A percentile compares a stretch with the other conserved stretches of the same genome.
Conservation (phyloP, 2,888 invertebrate species). For the Polydrusus pterygomalis region DNA sequence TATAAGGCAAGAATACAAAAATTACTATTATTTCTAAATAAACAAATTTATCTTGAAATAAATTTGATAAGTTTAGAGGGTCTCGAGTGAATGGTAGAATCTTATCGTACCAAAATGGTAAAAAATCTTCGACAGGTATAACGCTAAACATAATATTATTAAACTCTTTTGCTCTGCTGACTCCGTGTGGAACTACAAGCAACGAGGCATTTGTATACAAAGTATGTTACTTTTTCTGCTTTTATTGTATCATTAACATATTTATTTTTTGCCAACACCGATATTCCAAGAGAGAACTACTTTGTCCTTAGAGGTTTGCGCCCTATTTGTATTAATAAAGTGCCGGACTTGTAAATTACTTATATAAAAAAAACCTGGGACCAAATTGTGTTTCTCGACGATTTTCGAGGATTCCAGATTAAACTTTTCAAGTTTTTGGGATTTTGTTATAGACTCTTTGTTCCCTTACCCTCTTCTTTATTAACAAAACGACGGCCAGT, state of each 20-base stretch:
- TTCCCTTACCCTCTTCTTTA: too few relatives aligned
- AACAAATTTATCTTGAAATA: too few relatives aligned
- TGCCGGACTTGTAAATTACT: conserved; percentile 5
- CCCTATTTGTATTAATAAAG: conserved; percentile 8
- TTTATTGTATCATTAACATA: background rate
- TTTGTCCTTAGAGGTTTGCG: background rate
- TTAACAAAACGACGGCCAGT: too few relatives aligned
- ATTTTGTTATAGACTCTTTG: too few relatives aligned
- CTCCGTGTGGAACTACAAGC: background rate
- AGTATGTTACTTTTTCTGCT: background rate
- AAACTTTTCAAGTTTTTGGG: too few relatives aligned
- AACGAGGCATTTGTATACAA: background rate
- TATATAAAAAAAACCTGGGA: background rate
- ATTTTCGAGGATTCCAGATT: background rate
- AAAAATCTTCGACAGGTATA: too few relatives aligned
- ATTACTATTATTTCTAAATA: too few relatives aligned
- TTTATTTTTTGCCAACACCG: background rate
- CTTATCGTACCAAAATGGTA: too few relatives aligned
- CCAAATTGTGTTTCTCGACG: background rate
- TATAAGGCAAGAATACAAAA: too few relatives aligned
- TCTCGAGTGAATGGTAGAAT: too few relatives aligned
- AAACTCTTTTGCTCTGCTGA: background rate
- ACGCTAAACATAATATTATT: too few relatives aligned
- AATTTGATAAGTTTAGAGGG: too few relatives aligned
- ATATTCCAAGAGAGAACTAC: background rate